Percentiles rank a stretch among this genome's conserved stretches.
These are phyloP conservation scores for Fukomys damarensis DNA, from an alignment of 2,113 vertebrate genomes.

Conservation along the genomic window DNA sequence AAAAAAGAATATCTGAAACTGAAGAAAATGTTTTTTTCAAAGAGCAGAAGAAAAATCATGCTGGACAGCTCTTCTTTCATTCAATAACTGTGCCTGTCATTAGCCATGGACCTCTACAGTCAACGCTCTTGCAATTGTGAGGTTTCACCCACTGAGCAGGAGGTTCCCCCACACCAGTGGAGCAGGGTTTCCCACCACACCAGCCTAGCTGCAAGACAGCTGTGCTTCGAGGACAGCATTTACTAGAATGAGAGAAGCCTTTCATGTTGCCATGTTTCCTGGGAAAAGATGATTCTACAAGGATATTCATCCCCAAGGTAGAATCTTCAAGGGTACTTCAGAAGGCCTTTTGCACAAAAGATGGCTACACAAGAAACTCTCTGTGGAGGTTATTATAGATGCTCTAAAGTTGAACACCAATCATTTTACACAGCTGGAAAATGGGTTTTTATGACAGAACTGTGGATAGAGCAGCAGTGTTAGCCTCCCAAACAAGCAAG, in stretches of 20 bases:
- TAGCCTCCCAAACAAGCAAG: neutral
- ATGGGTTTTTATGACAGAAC: neutral
- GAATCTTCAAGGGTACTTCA: neutral
- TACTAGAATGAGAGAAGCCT: neutral
- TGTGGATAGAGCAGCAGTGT: neutral
- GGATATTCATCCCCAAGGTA: neutral
- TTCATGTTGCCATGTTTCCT: neutral
- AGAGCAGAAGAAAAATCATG: constrained; percentile 56
- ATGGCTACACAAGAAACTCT: neutral
- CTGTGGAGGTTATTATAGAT: neutral
- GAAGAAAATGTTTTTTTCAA: constrained; percentile 79
- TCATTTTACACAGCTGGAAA: neutral
- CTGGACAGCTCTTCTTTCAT: constrained; percentile 83
- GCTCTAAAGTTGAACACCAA: neutral
- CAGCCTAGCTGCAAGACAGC: neutral
- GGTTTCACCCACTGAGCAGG: neutral
- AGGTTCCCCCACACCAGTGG: neutral
- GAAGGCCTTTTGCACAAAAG: neutral
- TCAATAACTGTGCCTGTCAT: constrained; percentile 79
- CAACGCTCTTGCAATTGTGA: constrained; percentile 65
- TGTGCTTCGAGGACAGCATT: neutral
- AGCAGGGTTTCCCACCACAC: neutral
- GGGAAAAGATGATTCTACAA: neutral
- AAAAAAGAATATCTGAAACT: constrained; percentile 60
- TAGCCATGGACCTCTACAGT: constrained; percentile 80